Evolutionary conservation across 2,888 invertebrate genomes (phyloP).

Genomic region (Holacanthella duospinosa): DNA sequence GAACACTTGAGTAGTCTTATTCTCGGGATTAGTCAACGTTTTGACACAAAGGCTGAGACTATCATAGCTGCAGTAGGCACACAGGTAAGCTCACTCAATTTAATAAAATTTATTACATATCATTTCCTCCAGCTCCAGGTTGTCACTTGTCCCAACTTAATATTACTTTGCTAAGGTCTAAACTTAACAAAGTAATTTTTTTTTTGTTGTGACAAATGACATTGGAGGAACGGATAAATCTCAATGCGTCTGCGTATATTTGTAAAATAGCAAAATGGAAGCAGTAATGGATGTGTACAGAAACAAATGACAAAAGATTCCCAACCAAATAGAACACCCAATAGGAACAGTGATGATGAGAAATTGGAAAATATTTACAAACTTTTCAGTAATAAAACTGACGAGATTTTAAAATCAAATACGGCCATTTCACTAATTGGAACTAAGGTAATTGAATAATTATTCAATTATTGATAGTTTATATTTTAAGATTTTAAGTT

Average conservation of each 20-base stretch:
- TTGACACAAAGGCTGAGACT: constrained; percentile 7
- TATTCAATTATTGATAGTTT: not conserved
- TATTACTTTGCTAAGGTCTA: not conserved
- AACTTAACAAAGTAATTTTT: no score
- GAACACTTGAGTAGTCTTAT: constrained; percentile 22
- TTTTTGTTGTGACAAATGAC: no score
- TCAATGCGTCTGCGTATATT: no score
- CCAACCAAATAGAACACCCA: no score
- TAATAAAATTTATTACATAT: not conserved
- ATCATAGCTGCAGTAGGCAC: constrained; percentile 8
- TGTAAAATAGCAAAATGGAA: no score
- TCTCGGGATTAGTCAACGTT: constrained; percentile 3
- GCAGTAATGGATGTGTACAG: no score
- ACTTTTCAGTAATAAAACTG: constrained; percentile 1
- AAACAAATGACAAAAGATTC: no score
- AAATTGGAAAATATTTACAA: not conserved
- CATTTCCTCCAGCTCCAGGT: no score
- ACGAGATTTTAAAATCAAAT: not conserved
- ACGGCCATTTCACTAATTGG: not conserved
- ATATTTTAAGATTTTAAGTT: no score
- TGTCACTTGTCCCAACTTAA: not conserved
- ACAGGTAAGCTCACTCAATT: constrained; percentile 8
- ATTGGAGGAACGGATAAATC: no score
- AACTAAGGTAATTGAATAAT: not conserved
- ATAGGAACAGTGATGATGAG: not conserved